Evolutionary conservation across 2,888 invertebrate species (phyloP).

Genomic region (Lithosia quadra): DNA sequence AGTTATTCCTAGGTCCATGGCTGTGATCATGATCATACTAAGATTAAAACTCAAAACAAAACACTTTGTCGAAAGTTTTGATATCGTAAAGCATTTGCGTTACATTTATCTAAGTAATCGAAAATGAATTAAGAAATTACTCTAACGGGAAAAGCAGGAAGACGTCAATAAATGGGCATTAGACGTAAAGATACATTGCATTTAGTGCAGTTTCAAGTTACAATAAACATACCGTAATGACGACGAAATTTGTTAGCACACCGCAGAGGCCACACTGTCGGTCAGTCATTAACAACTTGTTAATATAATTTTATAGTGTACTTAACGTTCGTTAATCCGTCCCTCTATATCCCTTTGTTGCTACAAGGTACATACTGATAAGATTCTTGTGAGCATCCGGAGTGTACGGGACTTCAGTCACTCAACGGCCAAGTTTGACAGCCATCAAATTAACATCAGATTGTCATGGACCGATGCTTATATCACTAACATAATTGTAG

Average conservation of each 20-base stretch:
- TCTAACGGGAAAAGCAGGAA: slow-evolving; percentile 46
- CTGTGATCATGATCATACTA: too few relatives aligned
- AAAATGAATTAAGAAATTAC: slow-evolving; percentile 12
- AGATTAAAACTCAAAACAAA: not conserved
- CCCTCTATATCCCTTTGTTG: slow-evolving; percentile 37
- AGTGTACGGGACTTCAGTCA: slow-evolving; percentile 51
- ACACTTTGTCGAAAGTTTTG: not conserved
- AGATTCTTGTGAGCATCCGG: slow-evolving; percentile 49
- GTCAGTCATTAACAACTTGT: slow-evolving; percentile 31
- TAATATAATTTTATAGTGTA: slow-evolving; percentile 31
- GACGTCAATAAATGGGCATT: slow-evolving; percentile 50
- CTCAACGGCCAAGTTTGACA: slow-evolving; percentile 65
- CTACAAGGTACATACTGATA: slow-evolving; percentile 52
- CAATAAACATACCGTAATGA: slow-evolving; percentile 48
- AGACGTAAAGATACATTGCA: slow-evolving; percentile 53
- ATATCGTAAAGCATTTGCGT: not conserved
- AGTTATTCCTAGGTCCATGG: too few relatives aligned
- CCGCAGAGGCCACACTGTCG: slow-evolving; percentile 24
- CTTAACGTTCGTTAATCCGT: slow-evolving; percentile 37
- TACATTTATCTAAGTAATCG: slow-evolving; percentile 9
- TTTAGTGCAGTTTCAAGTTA: slow-evolving; percentile 55
- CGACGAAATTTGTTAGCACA: slow-evolving; percentile 52
- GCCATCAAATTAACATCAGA: slow-evolving; percentile 78
- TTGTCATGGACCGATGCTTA: slow-evolving; percentile 70
- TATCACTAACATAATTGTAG: slow-evolving; percentile 69